Base-by-base conservation (phyloP, 2,113 vertebrate species). In the Hydrolagus affinis region DNA sequence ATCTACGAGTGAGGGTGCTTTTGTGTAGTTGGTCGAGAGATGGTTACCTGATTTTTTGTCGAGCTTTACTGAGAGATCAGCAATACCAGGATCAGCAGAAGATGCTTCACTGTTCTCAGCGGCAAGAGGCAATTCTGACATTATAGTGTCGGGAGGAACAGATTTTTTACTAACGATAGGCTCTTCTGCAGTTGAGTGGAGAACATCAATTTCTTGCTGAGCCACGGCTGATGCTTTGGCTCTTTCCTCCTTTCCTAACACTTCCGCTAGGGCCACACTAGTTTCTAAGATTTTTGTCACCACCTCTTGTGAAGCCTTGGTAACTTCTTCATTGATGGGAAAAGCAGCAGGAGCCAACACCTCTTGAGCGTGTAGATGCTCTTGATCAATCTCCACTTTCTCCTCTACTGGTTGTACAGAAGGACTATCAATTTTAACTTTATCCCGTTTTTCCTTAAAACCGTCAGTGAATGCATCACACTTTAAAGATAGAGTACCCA, bases 11-110 rank as follows among this genome's bases (percentile, higher is more conserved):
- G 25, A 83, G 32, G 78, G 62, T 21, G 60, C 62, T 66, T 32
- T 66, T 83, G 25, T 83, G 78, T 66, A 83, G 23, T 62, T 2
- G 23, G n/a, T 2, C 60, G 66, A 83, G 17, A 19, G 62, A 83
- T 68, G 62, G 62, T 83, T 83, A 83, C 78, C 78, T 83, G 78
- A 83, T 66, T 83, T 66, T 83, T 66, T 83, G 78, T 83, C 59
- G 60, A 8, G 78, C 62, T 66, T 83, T 83, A 83, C 60, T 32
- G 78, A 83, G 30, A 64, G 17, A 66, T 83, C 77, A 30, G 60
- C 77, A 62, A 17, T 64, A 80, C 1, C 77, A 64, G 59, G 59
- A 66, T 11, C 59, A 80, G 77, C 62, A 32, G 78, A 66, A 32
- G 78, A 32, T 32, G 23, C 66, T 66, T 66, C 62, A 66, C 60